Evolutionary conservation across 2,797 vertebrate species (phyloP), one percentile per base, ranked within the genome.

Genomic region (Lepus townsendii): DNA sequence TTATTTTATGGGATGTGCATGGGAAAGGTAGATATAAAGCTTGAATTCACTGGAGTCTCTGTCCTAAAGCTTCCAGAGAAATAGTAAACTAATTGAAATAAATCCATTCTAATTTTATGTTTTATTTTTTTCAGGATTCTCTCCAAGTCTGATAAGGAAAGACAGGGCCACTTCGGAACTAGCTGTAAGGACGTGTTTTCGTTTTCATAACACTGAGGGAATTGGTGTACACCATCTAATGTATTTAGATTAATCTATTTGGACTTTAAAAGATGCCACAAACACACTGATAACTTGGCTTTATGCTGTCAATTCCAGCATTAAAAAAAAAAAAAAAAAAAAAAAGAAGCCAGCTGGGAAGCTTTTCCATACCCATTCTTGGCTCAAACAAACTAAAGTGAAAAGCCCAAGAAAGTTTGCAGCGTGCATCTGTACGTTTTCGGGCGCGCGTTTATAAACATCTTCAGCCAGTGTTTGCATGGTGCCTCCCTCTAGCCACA

Each of bases 361-460:
- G n/a, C n/a, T 35, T 90, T 84, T 52, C 62, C 57, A 52, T 93
- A 79, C 20, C n/a, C 63, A 73, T 69, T 7, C 19, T 60, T 86
- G 17, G 24, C 27, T 52, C 10, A 52, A 73, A 87, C 86, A 83
- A 84, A 32, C 42, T n/a, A 65, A 75, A 91, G 10, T 68, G 35
- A 27, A 84, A 92, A 69, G 83, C 66, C 54, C 75, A 90, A 88
- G 54, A 90, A 96, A 97, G 96, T 97, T 97, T 86, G 27, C 54
- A 75, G 72, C 11, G 14, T 91, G 63, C n/a, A 76, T 93, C 91
- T 91, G 57, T 57, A 42, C 32, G 62, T 71, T 84, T 65, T 75
- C 20, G 26, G 17, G 73, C 12, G 32, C 26, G 26, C 5, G 69
- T 72, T 85, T 95, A 60, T 73, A 88, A 96, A 96, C 95, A 93